These are phyloP conservation scores for Pollenia amentaria DNA, from an alignment of 2,888 invertebrate species.

Conservation along the genomic window DNA sequence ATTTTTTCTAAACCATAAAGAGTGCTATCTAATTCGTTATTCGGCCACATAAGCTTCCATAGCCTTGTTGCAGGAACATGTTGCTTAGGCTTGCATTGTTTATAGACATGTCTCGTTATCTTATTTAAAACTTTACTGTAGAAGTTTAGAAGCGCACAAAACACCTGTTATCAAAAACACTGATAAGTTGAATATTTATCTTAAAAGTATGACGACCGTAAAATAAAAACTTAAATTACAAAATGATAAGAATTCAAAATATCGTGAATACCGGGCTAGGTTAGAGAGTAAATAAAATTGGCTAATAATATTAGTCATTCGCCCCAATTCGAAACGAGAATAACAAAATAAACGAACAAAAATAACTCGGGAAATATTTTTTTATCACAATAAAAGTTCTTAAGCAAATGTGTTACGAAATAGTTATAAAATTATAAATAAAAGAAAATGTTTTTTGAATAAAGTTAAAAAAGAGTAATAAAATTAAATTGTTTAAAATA, in stretches of 20 bases:
- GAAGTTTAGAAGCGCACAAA: slow-evolving; percentile 27
- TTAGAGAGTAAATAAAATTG: slow-evolving; percentile 37
- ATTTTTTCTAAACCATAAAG: neutral
- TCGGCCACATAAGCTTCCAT: neutral
- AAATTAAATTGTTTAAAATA: neutral
- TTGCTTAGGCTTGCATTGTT: slow-evolving; percentile 12
- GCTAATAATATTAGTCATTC: slow-evolving; percentile 58
- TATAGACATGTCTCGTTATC: neutral
- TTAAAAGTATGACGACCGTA: slow-evolving; percentile 44
- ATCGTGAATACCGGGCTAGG: slow-evolving; percentile 14
- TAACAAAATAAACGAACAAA: slow-evolving; percentile 51
- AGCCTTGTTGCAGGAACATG: slow-evolving; percentile 50
- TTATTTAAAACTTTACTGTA: slow-evolving; percentile 14
- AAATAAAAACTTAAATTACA: slow-evolving; percentile 36
- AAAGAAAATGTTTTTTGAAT: slow-evolving; percentile 20
- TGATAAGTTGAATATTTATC: slow-evolving; percentile 68
- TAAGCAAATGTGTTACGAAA: neutral
- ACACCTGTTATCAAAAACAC: slow-evolving; percentile 57
- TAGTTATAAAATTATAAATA: neutral
- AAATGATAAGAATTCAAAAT: slow-evolving; percentile 43
- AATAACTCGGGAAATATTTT: neutral
- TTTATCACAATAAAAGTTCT: slow-evolving; percentile 17
- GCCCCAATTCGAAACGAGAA: slow-evolving; percentile 60
- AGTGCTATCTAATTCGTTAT: neutral
- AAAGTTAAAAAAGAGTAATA: neutral